phyloP scores from a whole-genome alignment of 2,888 invertebrate species.

The Xestia rhomboidea region DNA sequence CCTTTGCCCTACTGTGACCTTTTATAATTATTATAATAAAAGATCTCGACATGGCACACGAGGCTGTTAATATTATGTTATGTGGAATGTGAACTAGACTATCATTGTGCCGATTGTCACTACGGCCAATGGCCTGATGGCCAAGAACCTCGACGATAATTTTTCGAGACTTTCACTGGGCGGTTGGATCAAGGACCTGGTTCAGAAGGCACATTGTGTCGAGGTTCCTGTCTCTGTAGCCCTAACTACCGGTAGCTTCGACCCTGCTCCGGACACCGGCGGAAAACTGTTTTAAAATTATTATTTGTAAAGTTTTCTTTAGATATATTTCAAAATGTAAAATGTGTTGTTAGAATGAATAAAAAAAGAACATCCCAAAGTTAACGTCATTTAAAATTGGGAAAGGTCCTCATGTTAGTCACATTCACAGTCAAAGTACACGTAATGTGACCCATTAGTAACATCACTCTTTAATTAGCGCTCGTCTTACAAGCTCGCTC shows the following conservation, averaged over 20 bases:
- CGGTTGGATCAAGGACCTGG: not conserved
- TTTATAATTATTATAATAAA: not conserved
- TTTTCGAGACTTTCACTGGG: not conserved
- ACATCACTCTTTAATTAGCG: constrained; percentile 59
- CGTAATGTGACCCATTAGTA: not conserved
- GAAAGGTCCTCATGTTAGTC: not conserved
- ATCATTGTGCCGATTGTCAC: not conserved
- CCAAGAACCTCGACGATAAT: not conserved
- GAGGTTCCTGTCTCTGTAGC: not conserved
- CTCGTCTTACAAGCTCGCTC: constrained; percentile 51
- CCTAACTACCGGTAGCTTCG: not conserved
- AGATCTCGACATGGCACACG: not conserved
- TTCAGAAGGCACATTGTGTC: not conserved
- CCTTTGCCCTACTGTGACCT: not conserved
- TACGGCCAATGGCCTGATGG: not conserved
- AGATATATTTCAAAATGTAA: not conserved
- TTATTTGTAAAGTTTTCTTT: not conserved
- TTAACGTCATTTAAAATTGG: not conserved
- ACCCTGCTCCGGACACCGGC: not conserved
- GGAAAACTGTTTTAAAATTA: not conserved
- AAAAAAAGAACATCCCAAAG: not conserved
- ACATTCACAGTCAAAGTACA: not conserved
- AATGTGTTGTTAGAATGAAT: not conserved
- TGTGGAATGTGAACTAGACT: not conserved
- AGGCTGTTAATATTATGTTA: not conserved